Evolutionary conservation across 2,888 invertebrate species (phyloP).

Genomic region (Drosophila cognata): DNA sequence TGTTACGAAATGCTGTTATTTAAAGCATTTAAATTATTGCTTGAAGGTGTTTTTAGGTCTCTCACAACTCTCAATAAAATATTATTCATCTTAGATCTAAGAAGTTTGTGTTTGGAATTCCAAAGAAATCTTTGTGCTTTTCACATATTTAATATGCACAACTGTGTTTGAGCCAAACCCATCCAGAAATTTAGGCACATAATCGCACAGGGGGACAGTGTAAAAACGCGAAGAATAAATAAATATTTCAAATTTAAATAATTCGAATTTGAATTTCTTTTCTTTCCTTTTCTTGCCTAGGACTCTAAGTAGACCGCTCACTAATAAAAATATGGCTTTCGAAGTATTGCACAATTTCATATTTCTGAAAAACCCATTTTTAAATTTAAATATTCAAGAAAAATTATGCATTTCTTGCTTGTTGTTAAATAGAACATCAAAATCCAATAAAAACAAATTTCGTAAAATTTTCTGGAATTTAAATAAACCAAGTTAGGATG

Average conservation of each 20-base stretch:
- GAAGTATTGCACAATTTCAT: background rate
- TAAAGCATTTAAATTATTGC: background rate
- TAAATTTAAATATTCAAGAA: too few species aligned
- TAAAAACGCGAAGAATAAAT: background rate
- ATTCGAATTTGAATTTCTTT: background rate
- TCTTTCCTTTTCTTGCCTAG: background rate
- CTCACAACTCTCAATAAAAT: background rate
- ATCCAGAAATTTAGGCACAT: background rate
- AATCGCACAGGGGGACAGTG: background rate
- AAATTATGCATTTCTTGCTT: too few species aligned
- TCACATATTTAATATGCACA: conserved; percentile 1
- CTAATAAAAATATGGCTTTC: background rate
- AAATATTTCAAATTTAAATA: background rate
- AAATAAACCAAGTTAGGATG: too few species aligned
- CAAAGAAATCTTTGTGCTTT: background rate
- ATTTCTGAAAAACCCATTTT: too few species aligned
- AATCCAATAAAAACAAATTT: too few species aligned
- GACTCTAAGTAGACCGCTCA: background rate
- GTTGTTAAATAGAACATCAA: too few species aligned
- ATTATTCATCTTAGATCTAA: background rate
- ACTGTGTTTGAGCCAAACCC: background rate
- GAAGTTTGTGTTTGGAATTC: background rate
- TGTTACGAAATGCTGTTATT: background rate
- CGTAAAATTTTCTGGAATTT: too few species aligned
- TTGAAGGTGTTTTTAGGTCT: background rate